phyloP scores from a whole-genome alignment of 1,140 invertebrate genomes.

The Phortica variegata region DNA sequence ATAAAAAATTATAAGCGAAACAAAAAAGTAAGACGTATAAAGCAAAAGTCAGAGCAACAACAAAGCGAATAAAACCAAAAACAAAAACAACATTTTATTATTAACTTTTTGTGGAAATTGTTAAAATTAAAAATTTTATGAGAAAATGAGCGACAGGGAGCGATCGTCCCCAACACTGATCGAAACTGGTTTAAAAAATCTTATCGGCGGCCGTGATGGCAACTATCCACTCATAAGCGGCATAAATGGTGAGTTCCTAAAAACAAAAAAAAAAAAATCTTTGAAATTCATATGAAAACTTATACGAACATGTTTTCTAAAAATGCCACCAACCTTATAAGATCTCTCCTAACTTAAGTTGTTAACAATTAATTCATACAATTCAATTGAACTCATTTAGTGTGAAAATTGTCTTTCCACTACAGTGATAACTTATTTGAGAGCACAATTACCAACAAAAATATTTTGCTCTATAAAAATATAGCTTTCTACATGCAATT shows the following conservation, averaged over 20 bases:
- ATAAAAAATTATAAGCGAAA: slow-evolving; percentile 4
- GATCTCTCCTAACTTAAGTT: too few relatives aligned
- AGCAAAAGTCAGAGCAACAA: background rate
- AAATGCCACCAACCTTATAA: too few relatives aligned
- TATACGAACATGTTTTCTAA: too few relatives aligned
- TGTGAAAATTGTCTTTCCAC: too few relatives aligned
- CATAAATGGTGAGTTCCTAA: slow-evolving; percentile 66
- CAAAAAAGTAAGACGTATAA: background rate
- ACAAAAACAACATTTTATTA: slow-evolving; percentile 2
- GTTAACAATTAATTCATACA: too few relatives aligned
- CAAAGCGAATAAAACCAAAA: slow-evolving; percentile 2
- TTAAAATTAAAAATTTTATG: slow-evolving; percentile 53
- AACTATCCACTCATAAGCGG: slow-evolving; percentile 74
- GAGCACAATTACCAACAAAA: too few relatives aligned
- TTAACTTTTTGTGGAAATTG: slow-evolving; percentile 46
- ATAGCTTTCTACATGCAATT: too few relatives aligned
- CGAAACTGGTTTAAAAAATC: slow-evolving; percentile 77
- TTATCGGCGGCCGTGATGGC: slow-evolving; percentile 73
- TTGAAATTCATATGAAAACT: background rate
- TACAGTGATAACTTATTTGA: too few relatives aligned
- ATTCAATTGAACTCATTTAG: too few relatives aligned
- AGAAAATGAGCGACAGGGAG: slow-evolving; percentile 75
- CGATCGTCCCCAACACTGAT: slow-evolving; percentile 74
- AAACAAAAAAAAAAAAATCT: background rate
- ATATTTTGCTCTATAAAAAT: too few relatives aligned